These are phyloP conservation scores for Agapornis canus DNA, from an alignment of 2,797 vertebrate species.

Conservation along the genomic window DNA sequence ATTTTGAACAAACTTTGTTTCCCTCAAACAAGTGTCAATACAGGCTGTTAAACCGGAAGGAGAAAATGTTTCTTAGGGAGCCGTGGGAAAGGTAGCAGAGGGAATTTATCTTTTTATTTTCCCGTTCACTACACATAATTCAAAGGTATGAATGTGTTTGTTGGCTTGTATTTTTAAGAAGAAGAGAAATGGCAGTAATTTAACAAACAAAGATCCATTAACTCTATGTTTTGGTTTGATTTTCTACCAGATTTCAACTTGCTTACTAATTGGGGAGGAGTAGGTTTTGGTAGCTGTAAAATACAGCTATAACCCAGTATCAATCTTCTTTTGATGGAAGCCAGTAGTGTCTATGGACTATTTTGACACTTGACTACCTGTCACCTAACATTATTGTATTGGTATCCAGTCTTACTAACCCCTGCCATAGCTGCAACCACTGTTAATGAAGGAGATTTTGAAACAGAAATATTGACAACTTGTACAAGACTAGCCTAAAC, in stretches of 20 bases:
- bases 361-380: slow-evolving; percentile 36
- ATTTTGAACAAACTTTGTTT: background rate
- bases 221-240: background rate
- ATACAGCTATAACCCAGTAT: background rate
- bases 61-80: background rate
- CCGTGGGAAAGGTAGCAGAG: background rate
- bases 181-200: background rate
- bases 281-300: slow-evolving; percentile 9
- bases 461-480: slow-evolving; percentile 66
- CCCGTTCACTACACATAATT: background rate
- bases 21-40: background rate
- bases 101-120: background rate
- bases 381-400: slow-evolving; percentile 18
- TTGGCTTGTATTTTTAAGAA: background rate
- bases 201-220: background rate
- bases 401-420: slow-evolving; percentile 14
- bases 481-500: slow-evolving; percentile 12
- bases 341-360: background rate
- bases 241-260: background rate
- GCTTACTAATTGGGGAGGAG: background rate
- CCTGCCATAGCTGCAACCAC: background rate
- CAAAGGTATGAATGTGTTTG: background rate
- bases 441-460: slow-evolving; percentile 48
- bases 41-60: background rate
- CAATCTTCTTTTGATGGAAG: background rate